Conservation (phyloP, 2,888 invertebrate species). For the Saturnia japonica region DNA sequence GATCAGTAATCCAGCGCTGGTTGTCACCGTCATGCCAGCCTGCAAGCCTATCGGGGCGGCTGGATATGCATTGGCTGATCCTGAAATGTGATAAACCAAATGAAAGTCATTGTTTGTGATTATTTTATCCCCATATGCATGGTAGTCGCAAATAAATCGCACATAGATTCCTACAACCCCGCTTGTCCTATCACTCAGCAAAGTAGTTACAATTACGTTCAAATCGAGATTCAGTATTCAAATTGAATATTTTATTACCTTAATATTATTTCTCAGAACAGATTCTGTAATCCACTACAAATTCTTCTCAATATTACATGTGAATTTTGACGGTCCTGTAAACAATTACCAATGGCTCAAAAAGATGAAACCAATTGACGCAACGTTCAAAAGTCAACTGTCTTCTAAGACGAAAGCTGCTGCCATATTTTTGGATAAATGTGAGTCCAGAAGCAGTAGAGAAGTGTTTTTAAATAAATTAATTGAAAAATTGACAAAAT, state of each 20-base stretch:
- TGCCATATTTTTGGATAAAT: conserved; percentile 63
- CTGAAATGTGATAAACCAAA: too few species aligned
- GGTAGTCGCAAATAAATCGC: too few species aligned
- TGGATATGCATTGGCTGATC: too few species aligned
- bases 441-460: conserved; percentile 51
- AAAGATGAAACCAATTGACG: conserved; percentile 43
- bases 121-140: too few species aligned
- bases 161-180: too few species aligned
- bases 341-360: conserved; percentile 47
- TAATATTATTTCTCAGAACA: conserved; percentile 34
- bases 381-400: conserved; percentile 39
- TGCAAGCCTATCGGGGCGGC: too few species aligned
- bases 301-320: conserved; percentile 51
- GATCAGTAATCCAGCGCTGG: too few species aligned
- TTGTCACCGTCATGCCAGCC: too few species aligned
- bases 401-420: conserved; percentile 56
- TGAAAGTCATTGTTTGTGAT: too few species aligned
- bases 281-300: conserved; percentile 57
- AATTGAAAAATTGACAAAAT: conserved; percentile 60
- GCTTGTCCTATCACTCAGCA: too few species aligned
- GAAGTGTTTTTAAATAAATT: conserved; percentile 62
- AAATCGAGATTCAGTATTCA: neutral
- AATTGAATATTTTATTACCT: neutral
- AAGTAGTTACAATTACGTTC: neutral
- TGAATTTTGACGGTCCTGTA: conserved; percentile 38